Percentiles rank a stretch among this genome's conserved stretches.
Evolutionary conservation across 1,140 invertebrate species (phyloP).

Genomic region (Drosophila grimshawi): DNA sequence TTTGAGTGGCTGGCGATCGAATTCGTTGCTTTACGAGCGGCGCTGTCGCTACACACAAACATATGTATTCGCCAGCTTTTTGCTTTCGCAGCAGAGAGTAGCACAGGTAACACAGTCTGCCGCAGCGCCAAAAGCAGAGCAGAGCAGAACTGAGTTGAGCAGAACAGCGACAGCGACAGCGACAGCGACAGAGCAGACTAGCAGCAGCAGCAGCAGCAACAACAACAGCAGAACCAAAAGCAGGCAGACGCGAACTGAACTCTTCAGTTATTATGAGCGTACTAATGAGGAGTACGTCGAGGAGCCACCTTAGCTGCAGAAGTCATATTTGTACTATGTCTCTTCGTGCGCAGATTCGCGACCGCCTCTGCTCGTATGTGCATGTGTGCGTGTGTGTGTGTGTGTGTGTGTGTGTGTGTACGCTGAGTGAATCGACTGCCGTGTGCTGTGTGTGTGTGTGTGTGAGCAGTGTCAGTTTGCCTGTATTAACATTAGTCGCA

Average conservation of each 20-base stretch:
- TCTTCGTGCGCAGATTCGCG: constrained; percentile 7
- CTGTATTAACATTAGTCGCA: constrained; percentile 1
- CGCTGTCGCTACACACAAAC: constrained; percentile 8
- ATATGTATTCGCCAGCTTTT: constrained; percentile 34
- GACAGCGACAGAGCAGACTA: not conserved
- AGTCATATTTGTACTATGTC: constrained; percentile 7
- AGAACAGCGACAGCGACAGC: not conserved
- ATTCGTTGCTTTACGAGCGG: constrained; percentile 43
- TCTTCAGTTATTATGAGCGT: constrained; percentile 72
- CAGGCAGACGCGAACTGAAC: constrained; percentile 54
- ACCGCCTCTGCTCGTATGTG: not conserved
- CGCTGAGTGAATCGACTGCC: constrained; percentile 21
- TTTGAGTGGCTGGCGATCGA: constrained; percentile 60
- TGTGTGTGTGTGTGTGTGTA: constrained; percentile 5
- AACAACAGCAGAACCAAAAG: constrained; percentile 11
- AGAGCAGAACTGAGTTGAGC: not conserved
- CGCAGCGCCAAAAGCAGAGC: no score
- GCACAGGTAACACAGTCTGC: not conserved
- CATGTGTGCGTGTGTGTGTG: not conserved
- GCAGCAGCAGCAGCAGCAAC: constrained; percentile 16
- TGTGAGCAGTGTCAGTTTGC: not conserved
- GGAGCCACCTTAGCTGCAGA: constrained; percentile 32
- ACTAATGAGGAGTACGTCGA: constrained; percentile 68
- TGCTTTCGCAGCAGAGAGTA: constrained; percentile 27
- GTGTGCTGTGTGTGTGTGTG: constrained; percentile 1